A percentile compares a stretch with the other conserved stretches of the same genome.
Evolutionary conservation across 2,888 invertebrate species (phyloP).

Genomic region (Craniophora ligustri): DNA sequence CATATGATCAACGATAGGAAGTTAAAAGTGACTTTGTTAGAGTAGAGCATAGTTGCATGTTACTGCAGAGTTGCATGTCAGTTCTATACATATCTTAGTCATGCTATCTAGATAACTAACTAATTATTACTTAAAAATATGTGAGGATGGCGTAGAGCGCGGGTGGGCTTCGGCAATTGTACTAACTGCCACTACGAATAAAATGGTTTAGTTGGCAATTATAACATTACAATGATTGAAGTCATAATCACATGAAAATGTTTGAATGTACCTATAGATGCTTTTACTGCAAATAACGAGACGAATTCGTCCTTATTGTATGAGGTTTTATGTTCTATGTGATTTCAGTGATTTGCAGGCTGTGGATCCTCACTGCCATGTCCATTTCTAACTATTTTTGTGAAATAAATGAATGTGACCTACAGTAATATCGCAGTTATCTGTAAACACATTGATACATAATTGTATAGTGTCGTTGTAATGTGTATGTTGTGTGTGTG

Average conservation of each 20-base stretch:
- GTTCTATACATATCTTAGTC: not conserved
- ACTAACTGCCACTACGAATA: conserved; percentile 46
- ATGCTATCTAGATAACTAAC: not conserved
- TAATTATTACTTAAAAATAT: conserved; percentile 26
- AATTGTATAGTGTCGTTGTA: conserved; percentile 46
- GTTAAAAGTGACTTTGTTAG: not conserved
- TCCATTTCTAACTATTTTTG: conserved; percentile 22
- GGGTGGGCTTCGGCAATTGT: conserved; percentile 78
- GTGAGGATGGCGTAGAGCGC: conserved; percentile 65
- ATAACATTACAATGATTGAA: conserved; percentile 25
- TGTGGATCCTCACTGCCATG: conserved; percentile 20
- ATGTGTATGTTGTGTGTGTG: conserved; percentile 47
- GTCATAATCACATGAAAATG: conserved; percentile 47
- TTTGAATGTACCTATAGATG: conserved; percentile 61
- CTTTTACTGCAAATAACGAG: conserved; percentile 26
- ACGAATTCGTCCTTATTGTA: conserved; percentile 25
- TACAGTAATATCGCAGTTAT: conserved; percentile 35
- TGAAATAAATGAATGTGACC: conserved; percentile 46
- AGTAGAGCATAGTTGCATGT: not conserved
- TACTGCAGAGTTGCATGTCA: not conserved
- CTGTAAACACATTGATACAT: conserved; percentile 54
- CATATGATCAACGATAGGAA: too few species aligned
- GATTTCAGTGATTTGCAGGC: conserved; percentile 19
- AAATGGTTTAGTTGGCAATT: conserved; percentile 33
- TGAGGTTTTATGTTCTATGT: conserved; percentile 17